phyloP scores from a whole-genome alignment of 2,888 invertebrate species.

The Sialis lutaria region DNA sequence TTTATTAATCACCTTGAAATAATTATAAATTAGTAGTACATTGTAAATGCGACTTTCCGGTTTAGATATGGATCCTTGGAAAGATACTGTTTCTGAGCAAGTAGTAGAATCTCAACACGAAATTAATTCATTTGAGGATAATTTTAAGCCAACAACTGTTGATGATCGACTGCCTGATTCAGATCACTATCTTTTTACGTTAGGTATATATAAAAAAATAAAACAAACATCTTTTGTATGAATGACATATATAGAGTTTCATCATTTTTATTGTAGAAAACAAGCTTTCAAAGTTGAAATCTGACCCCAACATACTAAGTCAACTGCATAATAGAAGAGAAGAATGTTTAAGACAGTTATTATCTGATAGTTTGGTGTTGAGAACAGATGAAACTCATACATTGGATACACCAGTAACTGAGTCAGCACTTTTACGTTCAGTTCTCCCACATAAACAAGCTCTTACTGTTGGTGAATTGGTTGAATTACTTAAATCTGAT shows the following conservation, averaged over 20 bases:
- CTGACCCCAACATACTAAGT: conserved; percentile 27
- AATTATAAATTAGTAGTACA: too few relatives aligned
- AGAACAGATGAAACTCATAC: conserved; percentile 18
- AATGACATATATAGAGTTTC: background rate
- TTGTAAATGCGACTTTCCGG: too few relatives aligned
- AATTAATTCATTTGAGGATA: conserved; percentile 31
- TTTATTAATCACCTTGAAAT: too few relatives aligned
- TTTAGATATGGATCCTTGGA: conserved; percentile 10
- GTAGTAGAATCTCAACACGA: conserved; percentile 1
- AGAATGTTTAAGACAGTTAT: conserved; percentile 29
- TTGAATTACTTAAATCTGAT: conserved; percentile 33
- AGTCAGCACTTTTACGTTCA: conserved; percentile 25
- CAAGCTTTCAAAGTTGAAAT: conserved; percentile 29
- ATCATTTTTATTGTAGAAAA: conserved; percentile 22
- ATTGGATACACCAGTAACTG: conserved; percentile 26
- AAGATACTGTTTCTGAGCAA: background rate
- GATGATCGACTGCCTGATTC: conserved; percentile 38
- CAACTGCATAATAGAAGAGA: conserved; percentile 31
- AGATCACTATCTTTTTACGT: conserved; percentile 42
- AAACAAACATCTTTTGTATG: background rate
- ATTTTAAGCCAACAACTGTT: conserved; percentile 29
- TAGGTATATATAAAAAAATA: conserved; percentile 34
- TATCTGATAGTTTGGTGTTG: conserved; percentile 16
- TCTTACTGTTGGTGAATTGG: conserved; percentile 30
- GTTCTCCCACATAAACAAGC: conserved; percentile 31